Base-by-base conservation (phyloP, 2,888 invertebrate genomes). In the Lasioglossum leucozonium region DNA sequence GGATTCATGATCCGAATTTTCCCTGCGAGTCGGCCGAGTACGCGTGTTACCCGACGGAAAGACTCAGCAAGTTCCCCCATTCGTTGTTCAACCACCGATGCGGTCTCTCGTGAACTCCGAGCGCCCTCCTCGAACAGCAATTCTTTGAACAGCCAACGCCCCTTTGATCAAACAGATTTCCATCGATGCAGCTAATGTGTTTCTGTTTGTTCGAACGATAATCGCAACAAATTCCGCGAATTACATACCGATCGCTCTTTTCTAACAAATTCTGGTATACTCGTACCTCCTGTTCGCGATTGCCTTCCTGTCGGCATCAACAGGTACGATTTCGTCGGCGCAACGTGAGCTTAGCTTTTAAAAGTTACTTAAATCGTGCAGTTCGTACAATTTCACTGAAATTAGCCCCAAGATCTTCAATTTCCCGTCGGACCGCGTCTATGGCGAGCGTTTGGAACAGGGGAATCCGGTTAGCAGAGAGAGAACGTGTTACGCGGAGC, bases 1-100 rank as follows among this genome's bases (percentile, higher is more conserved):
- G 22, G 71, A 71, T 76, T 81, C 58, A n/a, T 72, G 62, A 76
- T 69, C 55, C 11, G n/a, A 55, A 55, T n/a, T n/a, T n/a, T 79
- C 44, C 18, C 44, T 30, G 79, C 47, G 34, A 26, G 76, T 65
- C 11, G 26, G 18, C n/a, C 26, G 37, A 0, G 55, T 8, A 18
- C 3, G 51, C 4, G 13, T 44, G 11, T 16, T 26, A 58, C 26
- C 58, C 13, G 26, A 13, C 4, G 58, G 30, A 58, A 26, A 58
- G 26, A 58, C 30, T 58, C 58, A 26, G 58, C 58, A 26, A 58
- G 26, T 58, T 26, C 26, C 6, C 13, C 58, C 13, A 10, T 58
- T 74, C 74, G 18, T 26, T 58, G 18, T 30, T 44, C 34, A 55
- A n/a, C 4, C n/a, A n/a, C n/a, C 11, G 55, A 55, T 10, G n/a